These are phyloP conservation scores for Abrostola triplasia DNA, from an alignment of 2,888 invertebrate genomes.

Conservation along the genomic window DNA sequence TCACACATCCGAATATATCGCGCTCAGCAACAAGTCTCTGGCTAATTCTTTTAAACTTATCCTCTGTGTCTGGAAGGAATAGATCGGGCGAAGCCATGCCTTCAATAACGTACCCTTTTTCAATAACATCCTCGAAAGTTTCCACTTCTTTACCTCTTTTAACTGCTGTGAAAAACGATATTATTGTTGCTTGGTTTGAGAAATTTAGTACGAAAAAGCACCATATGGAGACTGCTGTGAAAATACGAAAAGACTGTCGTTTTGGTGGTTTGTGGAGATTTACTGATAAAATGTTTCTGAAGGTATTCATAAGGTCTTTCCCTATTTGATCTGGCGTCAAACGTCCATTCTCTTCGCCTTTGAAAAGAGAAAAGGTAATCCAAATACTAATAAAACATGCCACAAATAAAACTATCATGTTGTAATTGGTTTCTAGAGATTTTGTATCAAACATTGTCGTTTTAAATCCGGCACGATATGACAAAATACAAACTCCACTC, in stretches of 20 bases:
- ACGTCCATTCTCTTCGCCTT: conserved; percentile 60
- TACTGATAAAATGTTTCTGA: conserved; percentile 72
- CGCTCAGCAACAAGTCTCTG: conserved; percentile 68
- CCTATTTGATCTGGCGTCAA: conserved; percentile 74
- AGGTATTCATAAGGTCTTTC: conserved; percentile 77
- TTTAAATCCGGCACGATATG: conserved; percentile 77
- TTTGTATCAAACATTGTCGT: conserved; percentile 73
- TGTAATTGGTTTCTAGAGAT: conserved; percentile 60
- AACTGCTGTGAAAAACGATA: conserved; percentile 79
- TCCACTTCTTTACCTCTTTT: conserved; percentile 81
- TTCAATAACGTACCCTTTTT: conserved; percentile 78
- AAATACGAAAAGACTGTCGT: conserved; percentile 72
- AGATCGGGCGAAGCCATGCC: conserved; percentile 82
- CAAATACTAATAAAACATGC: conserved; percentile 75
- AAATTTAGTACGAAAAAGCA: conserved; percentile 81
- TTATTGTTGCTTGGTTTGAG: conserved; percentile 79
- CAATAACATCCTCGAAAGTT: conserved; percentile 79
- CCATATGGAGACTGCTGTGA: conserved; percentile 76
- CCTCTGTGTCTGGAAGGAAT: conserved; percentile 76
- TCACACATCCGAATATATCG: conserved; percentile 71
- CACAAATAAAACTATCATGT: conserved; percentile 58
- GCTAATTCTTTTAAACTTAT: conserved; percentile 72
- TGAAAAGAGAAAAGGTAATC: conserved; percentile 73
- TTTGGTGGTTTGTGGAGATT: conserved; percentile 73
- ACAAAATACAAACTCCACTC: conserved; percentile 79